Percentiles rank a stretch among this genome's conserved stretches.
phyloP scores from a whole-genome alignment of 1,140 invertebrate species.

The Ectropis grisescens region DNA sequence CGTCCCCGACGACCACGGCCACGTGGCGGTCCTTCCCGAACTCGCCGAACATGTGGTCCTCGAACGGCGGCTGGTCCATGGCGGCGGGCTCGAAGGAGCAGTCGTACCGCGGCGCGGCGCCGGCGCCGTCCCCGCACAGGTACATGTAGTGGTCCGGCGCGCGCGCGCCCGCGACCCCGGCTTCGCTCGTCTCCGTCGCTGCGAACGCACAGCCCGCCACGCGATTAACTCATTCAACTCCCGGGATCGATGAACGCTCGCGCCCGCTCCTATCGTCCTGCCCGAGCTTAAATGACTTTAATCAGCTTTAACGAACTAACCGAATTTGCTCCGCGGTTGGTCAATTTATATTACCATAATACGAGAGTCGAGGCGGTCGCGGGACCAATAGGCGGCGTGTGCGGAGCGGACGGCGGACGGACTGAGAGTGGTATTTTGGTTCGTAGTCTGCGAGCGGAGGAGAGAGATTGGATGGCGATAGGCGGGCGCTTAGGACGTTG shows the following conservation, averaged over 20 bases:
- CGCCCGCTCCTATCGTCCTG: constrained; percentile 59
- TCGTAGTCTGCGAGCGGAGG: constrained; percentile 29
- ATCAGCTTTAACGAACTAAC: constrained; percentile 72
- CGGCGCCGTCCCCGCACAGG: constrained; percentile 44
- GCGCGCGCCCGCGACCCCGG: constrained; percentile 49
- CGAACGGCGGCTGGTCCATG: constrained; percentile 82
- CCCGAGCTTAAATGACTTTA: constrained; percentile 70
- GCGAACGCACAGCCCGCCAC: constrained; percentile 19
- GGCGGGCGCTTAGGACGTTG: constrained; percentile 37
- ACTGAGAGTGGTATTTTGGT: constrained; percentile 29
- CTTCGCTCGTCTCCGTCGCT: constrained; percentile 60
- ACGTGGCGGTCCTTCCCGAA: constrained; percentile 75
- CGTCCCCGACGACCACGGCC: constrained; percentile 80
- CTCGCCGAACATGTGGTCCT: constrained; percentile 82
- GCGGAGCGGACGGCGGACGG: constrained; percentile 16
- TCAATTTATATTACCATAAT: constrained; percentile 72
- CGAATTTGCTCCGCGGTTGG: constrained; percentile 69
- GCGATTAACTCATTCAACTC: constrained; percentile 28
- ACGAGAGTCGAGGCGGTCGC: constrained; percentile 26
- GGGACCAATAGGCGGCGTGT: constrained; percentile 46
- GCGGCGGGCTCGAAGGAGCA: constrained; percentile 38
- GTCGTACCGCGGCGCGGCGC: constrained; percentile 41
- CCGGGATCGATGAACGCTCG: constrained; percentile 54
- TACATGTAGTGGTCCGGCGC: constrained; percentile 59
- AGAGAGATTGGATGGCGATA: constrained; percentile 27